Evolutionary conservation across 30 jellyfish, hydroid and myxozoan genomes (phyloP), one percentile per base, ranked within the genome.

Genomic region (Nemopilema nomurai): DNA sequence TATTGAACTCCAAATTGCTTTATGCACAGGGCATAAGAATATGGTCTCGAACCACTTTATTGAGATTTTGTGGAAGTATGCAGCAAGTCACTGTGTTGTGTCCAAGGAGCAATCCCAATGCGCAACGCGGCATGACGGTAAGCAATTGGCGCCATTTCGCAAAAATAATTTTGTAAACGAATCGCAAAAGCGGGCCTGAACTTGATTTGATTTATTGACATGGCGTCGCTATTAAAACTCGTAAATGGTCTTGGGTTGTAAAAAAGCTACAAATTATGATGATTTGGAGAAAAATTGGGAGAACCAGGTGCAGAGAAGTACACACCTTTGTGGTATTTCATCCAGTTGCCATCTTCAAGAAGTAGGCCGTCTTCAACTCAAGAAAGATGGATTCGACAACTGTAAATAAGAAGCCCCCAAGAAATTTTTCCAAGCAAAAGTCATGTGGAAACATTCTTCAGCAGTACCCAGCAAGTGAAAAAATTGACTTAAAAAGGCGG

Each of bases 391-490:
- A 76, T 1, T 57, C 67, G 18, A 13, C 67, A 8, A 16, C 71
- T 1, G 30, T 66, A 26, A 66, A 53, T 0, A 79, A 41, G 22
- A 79, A 31, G 62, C 89, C 89, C 24, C 89, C 89, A 13, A 63
- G 74, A 67, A 79, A 51, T 65, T 32, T 79, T 25, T 79, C 89
- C 21, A 79, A 79, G 57, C 89, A 79, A 73, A 79, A 79, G 49
- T 79, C 89, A 26, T 79, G 89, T 79, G 89, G 89, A 8, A 65
- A 63, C 0, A 22, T 79, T 4, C 73, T 67, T 23, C 88, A 79
- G 41, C 49, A 67, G 53, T 25, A 52, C 81, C 81, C 26, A 71
- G 53, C 23, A 21, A 20, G 71, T 7, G 80, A 71, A n/a, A 79
- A 79, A 32, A 20, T 50, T 50, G 87, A 78, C n/a, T 6, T 32